Evolutionary conservation across 2,113 vertebrate genomes (phyloP).

Genomic region (Anguilla japonica): DNA sequence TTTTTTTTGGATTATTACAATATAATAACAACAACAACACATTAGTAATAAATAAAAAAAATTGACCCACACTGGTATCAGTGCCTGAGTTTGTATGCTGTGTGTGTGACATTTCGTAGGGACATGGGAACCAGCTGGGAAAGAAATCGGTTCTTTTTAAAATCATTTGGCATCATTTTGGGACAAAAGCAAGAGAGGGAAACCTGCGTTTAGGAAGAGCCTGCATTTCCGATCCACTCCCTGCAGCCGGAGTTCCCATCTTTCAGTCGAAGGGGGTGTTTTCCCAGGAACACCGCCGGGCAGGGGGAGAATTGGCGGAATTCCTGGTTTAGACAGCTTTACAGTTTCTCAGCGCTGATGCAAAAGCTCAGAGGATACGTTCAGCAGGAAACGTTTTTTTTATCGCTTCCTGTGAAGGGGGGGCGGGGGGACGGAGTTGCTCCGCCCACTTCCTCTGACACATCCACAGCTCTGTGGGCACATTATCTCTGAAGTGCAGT

Average conservation of each 20-base stretch:
- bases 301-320: slow-evolving; percentile 90
- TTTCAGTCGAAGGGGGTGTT: slow-evolving; percentile 74
- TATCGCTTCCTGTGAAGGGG: slow-evolving; percentile 66
- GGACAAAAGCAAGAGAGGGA: slow-evolving; percentile 36
- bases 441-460: slow-evolving; percentile 29
- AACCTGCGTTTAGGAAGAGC: slow-evolving; percentile 38
- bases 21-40: no score
- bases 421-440: not conserved
- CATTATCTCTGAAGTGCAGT: slow-evolving; percentile 36
- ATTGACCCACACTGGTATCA: no score
- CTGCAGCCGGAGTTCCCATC: slow-evolving; percentile 87
- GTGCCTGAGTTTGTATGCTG: no score
- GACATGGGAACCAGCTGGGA: no score
- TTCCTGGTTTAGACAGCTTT: slow-evolving; percentile 94
- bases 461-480: not conserved
- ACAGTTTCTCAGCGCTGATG: slow-evolving; percentile 83
- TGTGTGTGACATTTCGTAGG: not conserved
- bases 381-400: slow-evolving; percentile 77
- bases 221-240: slow-evolving; percentile 75
- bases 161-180: not conserved
- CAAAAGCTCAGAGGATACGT: slow-evolving; percentile 70
- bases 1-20: no score
- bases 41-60: no score
- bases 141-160: no score
- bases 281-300: slow-evolving; percentile 82